A percentile compares a stretch with the other conserved stretches of the same genome.
Conservation (phyloP, 2,888 invertebrate species). For the Pandemis cinnamomeana region DNA sequence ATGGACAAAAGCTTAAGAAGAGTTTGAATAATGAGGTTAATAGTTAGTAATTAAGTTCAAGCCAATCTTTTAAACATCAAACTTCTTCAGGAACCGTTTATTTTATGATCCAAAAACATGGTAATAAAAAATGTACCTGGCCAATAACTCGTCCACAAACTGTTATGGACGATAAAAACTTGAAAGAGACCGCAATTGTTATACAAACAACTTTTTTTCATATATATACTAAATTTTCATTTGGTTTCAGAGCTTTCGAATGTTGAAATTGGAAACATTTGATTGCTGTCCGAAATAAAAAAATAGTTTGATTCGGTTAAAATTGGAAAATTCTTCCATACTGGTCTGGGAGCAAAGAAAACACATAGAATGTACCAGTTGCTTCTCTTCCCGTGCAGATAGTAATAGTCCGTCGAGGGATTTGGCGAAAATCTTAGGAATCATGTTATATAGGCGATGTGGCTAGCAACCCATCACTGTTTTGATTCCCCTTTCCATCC, state of each 20-base stretch:
- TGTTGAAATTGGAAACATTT: neutral
- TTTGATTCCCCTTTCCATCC: too few relatives aligned
- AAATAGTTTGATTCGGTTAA: neutral
- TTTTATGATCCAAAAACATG: constrained; percentile 39
- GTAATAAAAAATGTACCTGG: constrained; percentile 26
- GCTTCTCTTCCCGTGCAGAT: too few relatives aligned
- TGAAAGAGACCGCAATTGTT: constrained; percentile 36
- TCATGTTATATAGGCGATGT: too few relatives aligned
- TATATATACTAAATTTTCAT: constrained; percentile 16
- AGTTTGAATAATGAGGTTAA: too few relatives aligned
- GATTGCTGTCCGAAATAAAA: neutral
- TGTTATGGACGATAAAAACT: constrained; percentile 34
- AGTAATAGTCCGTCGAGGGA: too few relatives aligned
- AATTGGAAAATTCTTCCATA: too few relatives aligned
- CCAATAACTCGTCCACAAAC: constrained; percentile 34
- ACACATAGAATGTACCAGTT: too few relatives aligned
- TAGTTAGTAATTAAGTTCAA: neutral
- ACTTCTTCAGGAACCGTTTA: constrained; percentile 28
- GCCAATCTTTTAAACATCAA: constrained; percentile 8
- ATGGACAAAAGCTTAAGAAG: too few relatives aligned
- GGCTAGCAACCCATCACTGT: too few relatives aligned
- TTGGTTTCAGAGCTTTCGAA: neutral
- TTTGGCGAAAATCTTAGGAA: too few relatives aligned
- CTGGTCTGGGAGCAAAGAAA: too few relatives aligned
- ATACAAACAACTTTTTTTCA: constrained; percentile 25